phyloP scores from a whole-genome alignment of 2,113 vertebrate genomes.

The Callocephalon fimbriatum region DNA sequence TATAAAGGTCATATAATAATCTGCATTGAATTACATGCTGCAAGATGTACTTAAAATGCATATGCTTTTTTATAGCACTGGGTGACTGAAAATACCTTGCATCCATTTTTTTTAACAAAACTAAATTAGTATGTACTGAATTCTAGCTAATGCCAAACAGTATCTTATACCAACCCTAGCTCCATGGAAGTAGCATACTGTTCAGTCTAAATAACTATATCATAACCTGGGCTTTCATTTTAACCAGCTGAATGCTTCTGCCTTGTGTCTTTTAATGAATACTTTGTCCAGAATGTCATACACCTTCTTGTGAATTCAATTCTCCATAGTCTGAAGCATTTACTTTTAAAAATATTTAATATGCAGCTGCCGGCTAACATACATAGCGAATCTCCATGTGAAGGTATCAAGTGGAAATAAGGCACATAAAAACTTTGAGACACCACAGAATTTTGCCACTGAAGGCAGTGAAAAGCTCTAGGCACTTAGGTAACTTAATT shows the following conservation, averaged over 20 bases:
- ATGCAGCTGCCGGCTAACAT: background rate
- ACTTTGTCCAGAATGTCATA: slow-evolving; percentile 30
- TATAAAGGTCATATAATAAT: background rate
- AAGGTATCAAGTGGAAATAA: background rate
- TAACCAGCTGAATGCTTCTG: background rate
- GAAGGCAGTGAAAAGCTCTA: slow-evolving; percentile 17
- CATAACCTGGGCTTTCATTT: background rate
- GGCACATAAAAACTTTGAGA: background rate
- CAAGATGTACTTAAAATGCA: background rate
- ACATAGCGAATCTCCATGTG: background rate
- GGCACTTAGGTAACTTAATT: slow-evolving; percentile 43
- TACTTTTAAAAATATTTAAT: background rate
- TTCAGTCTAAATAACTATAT: background rate
- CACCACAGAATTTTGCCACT: background rate
- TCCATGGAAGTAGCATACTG: background rate
- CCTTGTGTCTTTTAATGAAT: slow-evolving; percentile 43
- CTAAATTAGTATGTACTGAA: background rate
- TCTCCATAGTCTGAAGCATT: background rate
- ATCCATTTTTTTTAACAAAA: background rate
- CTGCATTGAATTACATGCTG: background rate
- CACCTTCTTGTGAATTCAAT: slow-evolving; percentile 24
- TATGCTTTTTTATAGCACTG: background rate
- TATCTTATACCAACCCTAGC: background rate
- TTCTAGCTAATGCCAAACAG: background rate
- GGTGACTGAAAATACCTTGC: background rate